Base-by-base conservation (phyloP, 2,888 invertebrate genomes). In the Ophioninae sp. region DNA sequence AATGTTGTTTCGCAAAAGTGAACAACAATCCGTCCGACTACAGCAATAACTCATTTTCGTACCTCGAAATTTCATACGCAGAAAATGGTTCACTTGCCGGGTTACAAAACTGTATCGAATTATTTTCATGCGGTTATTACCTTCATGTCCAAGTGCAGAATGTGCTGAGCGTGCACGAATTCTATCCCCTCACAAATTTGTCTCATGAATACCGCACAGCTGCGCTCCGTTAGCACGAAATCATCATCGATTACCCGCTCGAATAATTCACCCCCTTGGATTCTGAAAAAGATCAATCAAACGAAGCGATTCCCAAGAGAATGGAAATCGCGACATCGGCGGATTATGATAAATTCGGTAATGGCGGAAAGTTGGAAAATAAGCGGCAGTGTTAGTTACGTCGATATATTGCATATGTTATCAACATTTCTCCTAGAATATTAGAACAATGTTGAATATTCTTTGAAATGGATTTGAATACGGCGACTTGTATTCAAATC, bases 211-310 rank as follows among this genome's bases (percentile, higher is more conserved):
- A 99, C 97, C 0, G 98, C 97, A 93, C 99, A 99, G 7, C 98
- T 97, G 85, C 97, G 96, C 93, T 99, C 99, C 0, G 99, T 99
- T 86, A 99, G 94, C 79, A 99, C 96, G 92, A 99, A 99, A 93
- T 99, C 99, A 91, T 99, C 99, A 90, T 99, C 99, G 85, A 99
- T 99, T 37, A 99, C 99, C 76, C 99, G 95, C 93, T 99, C 99
- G 93, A 99, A 99, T 64, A 99, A 94, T 93, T 99, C 99, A 1
- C 99, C 99, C 8, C 99, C 99, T 91, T 97, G 97, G 89, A 99
- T 98, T 90, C 99, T 99, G 94, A 68, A 72, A 87, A 81, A 30
- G 30, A 30, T 30, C 30, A 30, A 30, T 30, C 30, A 30, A 10
- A 50, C 50, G 50, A 50, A 13, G 50, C 13, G 6, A 17, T 50